phyloP scores from a whole-genome alignment of 2,888 invertebrate species.

The Idaea biselata region DNA sequence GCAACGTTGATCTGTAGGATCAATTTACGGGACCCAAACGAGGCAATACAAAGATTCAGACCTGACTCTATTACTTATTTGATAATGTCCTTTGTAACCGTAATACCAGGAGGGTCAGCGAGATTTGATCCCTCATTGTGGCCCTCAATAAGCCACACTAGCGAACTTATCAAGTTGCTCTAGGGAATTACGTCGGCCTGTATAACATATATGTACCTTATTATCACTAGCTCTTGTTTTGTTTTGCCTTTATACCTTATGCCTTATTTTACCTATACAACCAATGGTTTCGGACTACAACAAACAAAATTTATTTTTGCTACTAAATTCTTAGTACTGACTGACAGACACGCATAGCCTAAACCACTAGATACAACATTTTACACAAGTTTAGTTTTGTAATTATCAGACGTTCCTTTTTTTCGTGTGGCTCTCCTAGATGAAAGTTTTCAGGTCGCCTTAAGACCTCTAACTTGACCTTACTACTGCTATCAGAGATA shows the following conservation, averaged over 20 bases:
- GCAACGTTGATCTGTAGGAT: conserved; percentile 17
- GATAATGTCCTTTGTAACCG: conserved; percentile 51
- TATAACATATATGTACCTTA: not conserved
- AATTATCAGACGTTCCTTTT: too few relatives aligned
- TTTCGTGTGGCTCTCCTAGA: too few relatives aligned
- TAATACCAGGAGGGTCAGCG: conserved; percentile 43
- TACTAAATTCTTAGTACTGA: not conserved
- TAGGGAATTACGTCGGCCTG: not conserved
- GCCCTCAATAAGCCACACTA: conserved; percentile 41
- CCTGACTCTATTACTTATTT: conserved; percentile 43
- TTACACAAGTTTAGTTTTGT: too few relatives aligned
- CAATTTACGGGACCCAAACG: conserved; percentile 24
- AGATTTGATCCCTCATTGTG: conserved; percentile 48
- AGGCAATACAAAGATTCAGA: conserved; percentile 24
- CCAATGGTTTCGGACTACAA: not conserved
- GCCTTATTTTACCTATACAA: too few relatives aligned
- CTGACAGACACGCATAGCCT: not conserved
- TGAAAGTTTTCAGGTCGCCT: too few relatives aligned
- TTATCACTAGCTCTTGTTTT: not conserved
- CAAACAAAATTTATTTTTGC: not conserved
- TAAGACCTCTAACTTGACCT: too few relatives aligned
- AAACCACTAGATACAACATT: not conserved
- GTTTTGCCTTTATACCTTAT: not conserved
- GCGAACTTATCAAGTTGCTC: conserved; percentile 18
- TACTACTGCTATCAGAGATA: too few relatives aligned